These are phyloP conservation scores for Onychorhynchus coronatus DNA, from an alignment of 2,113 vertebrate genomes.

Conservation along the genomic window DNA sequence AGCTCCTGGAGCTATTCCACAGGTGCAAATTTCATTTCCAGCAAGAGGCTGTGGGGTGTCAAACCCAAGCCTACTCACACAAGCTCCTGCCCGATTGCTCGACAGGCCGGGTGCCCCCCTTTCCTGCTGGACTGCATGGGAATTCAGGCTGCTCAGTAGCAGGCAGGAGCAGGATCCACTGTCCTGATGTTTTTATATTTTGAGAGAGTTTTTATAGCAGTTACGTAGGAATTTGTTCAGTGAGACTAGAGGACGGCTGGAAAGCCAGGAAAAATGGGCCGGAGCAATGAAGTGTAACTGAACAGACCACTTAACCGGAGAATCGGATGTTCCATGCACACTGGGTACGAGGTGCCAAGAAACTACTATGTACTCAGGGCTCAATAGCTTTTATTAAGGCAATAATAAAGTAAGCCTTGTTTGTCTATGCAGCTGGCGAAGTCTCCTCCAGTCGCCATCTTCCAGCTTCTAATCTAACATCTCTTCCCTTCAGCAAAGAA, in stretches of 20 bases:
- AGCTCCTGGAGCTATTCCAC: neutral
- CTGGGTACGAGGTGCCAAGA: slow-evolving; percentile 53
- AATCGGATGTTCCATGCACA: slow-evolving; percentile 65
- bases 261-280: slow-evolving; percentile 41
- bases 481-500: slow-evolving; percentile 44
- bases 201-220: neutral
- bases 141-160: neutral
- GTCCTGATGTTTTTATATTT: neutral
- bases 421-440: slow-evolving; percentile 76
- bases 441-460: slow-evolving; percentile 63
- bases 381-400: slow-evolving; percentile 79
- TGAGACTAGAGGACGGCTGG: neutral
- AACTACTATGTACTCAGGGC: slow-evolving; percentile 70
- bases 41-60: neutral
- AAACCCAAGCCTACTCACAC: neutral
- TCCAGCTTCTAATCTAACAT: slow-evolving; percentile 64
- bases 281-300: slow-evolving; percentile 59
- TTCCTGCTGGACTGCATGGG: neutral
- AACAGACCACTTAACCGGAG: slow-evolving; percentile 63
- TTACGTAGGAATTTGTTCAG: neutral
- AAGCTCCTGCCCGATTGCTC: neutral
- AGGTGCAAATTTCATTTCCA: neutral
- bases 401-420: slow-evolving; percentile 82
- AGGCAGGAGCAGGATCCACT: neutral
- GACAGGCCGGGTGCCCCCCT: neutral